phyloP scores from a whole-genome alignment of 2,888 invertebrate species.

The Parochlus steinenii region DNA sequence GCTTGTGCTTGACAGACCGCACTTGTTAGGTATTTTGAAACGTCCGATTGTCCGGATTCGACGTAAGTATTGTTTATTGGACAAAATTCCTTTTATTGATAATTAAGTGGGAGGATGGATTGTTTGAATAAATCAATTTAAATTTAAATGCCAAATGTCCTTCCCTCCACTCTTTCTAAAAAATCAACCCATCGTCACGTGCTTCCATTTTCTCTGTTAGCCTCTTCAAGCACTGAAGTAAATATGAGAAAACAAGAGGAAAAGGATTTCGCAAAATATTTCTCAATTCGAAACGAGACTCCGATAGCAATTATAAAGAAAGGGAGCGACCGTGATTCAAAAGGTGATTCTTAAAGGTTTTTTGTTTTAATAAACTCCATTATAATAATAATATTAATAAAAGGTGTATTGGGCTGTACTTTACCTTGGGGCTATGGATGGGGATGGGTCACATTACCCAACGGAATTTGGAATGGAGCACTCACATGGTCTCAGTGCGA shows the following conservation, averaged over 20 bases:
- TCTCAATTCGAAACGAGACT: too few relatives aligned
- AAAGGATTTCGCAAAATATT: too few relatives aligned
- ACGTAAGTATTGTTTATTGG: conserved; percentile 33
- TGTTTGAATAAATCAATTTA: conserved; percentile 1
- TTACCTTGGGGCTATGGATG: conserved; percentile 53
- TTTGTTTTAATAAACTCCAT: not conserved
- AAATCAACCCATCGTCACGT: conserved; percentile 1
- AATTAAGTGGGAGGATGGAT: not conserved
- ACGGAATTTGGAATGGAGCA: conserved; percentile 47
- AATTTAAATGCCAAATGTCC: not conserved
- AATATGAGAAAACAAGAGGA: conserved; percentile 22
- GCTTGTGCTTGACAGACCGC: conserved; percentile 51
- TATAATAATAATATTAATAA: conserved; percentile 12
- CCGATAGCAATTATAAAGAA: conserved; percentile 12
- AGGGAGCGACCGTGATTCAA: conserved; percentile 1
- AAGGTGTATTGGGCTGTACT: conserved; percentile 27
- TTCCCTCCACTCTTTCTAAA: not conserved
- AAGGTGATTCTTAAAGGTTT: conserved; percentile 6
- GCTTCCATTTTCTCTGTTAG: conserved; percentile 19
- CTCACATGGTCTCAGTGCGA: conserved; percentile 49
- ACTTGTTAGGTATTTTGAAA: conserved; percentile 44
- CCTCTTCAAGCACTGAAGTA: conserved; percentile 37
- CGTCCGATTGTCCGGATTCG: conserved; percentile 44
- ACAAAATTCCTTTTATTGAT: not conserved
- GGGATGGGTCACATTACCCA: conserved; percentile 54